Conservation (phyloP, 2,888 invertebrate genomes). For the Acleris laterana region DNA sequence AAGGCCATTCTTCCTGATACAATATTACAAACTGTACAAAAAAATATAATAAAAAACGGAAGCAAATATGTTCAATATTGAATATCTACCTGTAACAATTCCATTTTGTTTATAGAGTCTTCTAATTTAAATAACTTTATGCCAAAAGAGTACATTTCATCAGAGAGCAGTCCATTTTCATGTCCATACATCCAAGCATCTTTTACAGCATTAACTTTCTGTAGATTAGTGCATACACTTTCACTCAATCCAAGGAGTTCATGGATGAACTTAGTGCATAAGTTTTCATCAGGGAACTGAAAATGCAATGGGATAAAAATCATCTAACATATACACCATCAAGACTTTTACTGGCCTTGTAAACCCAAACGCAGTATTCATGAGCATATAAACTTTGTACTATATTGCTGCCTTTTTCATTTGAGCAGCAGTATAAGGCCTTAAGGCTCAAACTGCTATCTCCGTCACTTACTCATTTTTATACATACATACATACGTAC, state of each 20-base stretch:
- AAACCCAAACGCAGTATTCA: too few species aligned
- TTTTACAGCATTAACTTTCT: constrained; percentile 68
- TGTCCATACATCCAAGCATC: constrained; percentile 72
- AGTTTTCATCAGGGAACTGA: constrained; percentile 70
- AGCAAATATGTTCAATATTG: background rate
- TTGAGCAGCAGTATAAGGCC: too few species aligned
- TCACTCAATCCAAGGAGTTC: constrained; percentile 60
- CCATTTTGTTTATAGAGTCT: constrained; percentile 56
- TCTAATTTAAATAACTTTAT: constrained; percentile 67
- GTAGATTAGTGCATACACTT: constrained; percentile 56
- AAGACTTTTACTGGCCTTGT: too few species aligned
- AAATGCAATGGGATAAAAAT: constrained; percentile 13
- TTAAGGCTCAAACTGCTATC: too few species aligned
- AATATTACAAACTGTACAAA: too few species aligned
- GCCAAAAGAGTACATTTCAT: constrained; percentile 75
- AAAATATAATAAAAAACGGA: too few species aligned
- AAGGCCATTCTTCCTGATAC: too few species aligned
- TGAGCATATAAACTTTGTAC: too few species aligned
- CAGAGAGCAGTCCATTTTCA: constrained; percentile 63
- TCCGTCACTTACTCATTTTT: too few species aligned
- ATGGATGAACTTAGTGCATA: constrained; percentile 74
- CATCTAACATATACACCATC: too few species aligned
- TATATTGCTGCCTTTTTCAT: too few species aligned
- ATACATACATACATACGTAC: too few species aligned
- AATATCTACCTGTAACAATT: constrained; percentile 62